Base-by-base conservation (phyloP, 2,888 invertebrate species). In the Girardia tigrina region DNA sequence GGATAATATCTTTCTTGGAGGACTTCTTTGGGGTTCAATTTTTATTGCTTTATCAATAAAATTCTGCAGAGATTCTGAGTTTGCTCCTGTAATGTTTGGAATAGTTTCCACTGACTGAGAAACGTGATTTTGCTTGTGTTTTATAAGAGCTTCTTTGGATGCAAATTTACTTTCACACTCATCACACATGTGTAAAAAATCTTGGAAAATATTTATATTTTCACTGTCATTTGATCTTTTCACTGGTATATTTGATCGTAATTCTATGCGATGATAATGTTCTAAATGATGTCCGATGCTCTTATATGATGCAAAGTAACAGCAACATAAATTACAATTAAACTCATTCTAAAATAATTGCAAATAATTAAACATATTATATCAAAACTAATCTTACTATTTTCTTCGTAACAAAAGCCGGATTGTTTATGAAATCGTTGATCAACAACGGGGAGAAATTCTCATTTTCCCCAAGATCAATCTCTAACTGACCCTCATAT, bases 351-450 rank as follows among this genome's bases (percentile, higher is more conserved):
- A 56, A 12, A 36, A 36, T 12, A 36, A 36, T 36, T 12, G 16
- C 36, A 36, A 56, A 56, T 56, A 23, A 56, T 12, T n/a, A 56
- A 56, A 56, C 4, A 12, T 12, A 36, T 36, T 16, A 36, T 12
- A 12, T 36, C 36, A 36, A 16, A 36, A 12, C 36, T 20, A 56
- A 56, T 20, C 56, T 56, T 16, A 56, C 56, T 20, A 56, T 56
- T 56, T 23, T 4, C 23, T 56, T 56, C 2, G 56, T 56, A 56
- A 56, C 56, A 56, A 56, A 56, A 56, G 56, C 56, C 4, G 56
- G 56, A 56, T 56, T 56, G 56, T 56, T 56, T 56, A 56, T 56
- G n/a, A 56, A n/a, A 56, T 56, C 56, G 23, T 56, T 56, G n/a
- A 56, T n/a, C n/a, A 56, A 20, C 8, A 56, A 20, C 4, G 56